A percentile compares a stretch with the other conserved stretches of the same genome.
Conservation (phyloP, 2,113 vertebrate species). For the Sialia sialis region DNA sequence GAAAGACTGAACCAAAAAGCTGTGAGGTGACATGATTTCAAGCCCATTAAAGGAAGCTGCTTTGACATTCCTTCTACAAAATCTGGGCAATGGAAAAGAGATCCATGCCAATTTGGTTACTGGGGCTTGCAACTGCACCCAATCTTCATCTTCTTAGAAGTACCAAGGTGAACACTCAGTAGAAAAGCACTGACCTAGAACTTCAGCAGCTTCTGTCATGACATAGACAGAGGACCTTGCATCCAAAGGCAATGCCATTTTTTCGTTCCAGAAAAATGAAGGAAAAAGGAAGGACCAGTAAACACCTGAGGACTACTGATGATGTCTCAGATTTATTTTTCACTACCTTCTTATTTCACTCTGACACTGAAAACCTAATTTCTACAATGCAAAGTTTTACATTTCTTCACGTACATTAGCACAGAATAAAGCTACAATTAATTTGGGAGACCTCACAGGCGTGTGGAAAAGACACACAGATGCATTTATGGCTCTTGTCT, state of each 20-base stretch:
- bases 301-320: not conserved
- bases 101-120: not conserved
- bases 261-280: not conserved
- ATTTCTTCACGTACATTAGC: not conserved
- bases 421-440: not conserved
- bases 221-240: not conserved
- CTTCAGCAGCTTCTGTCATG: not conserved
- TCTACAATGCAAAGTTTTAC: not conserved
- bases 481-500: not conserved
- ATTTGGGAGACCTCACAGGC: not conserved
- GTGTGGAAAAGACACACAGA: not conserved
- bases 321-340: not conserved
- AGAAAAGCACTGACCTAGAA: not conserved
- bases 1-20: not conserved
- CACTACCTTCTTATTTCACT: not conserved
- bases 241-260: not conserved
- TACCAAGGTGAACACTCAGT: not conserved
- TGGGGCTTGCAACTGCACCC: not conserved
- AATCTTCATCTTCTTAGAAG: not conserved
- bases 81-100: not conserved
- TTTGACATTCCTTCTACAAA: not conserved
- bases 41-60: not conserved
- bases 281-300: not conserved
- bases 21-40: not conserved
- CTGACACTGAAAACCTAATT: not conserved